Evolutionary conservation across 2,888 invertebrate species (phyloP).

Genomic region (Alloscopus bannaensis): DNA sequence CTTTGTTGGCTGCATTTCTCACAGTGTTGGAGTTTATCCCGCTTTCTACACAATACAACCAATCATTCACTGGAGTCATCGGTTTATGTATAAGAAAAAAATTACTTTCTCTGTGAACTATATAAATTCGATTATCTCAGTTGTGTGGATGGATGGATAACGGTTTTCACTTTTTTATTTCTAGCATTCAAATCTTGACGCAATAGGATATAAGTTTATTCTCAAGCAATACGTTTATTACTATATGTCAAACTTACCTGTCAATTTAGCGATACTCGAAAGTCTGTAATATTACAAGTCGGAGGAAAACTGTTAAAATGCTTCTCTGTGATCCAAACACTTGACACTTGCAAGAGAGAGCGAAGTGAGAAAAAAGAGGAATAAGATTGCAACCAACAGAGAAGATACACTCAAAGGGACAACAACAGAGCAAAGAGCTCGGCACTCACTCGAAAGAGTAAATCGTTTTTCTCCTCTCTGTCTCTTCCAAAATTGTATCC

Average conservation of each 20-base stretch:
- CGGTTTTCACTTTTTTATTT: conserved; percentile 11
- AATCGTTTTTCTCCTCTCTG: conserved; percentile 26
- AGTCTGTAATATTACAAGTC: neutral
- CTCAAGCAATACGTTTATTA: neutral
- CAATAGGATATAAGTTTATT: conserved; percentile 39
- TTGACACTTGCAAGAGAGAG: conserved; percentile 42
- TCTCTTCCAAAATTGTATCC: conserved; percentile 12
- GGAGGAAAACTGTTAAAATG: conserved; percentile 24
- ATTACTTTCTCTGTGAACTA: too few species aligned
- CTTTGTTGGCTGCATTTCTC: too few species aligned
- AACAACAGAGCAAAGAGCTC: conserved; percentile 1
- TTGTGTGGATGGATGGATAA: conserved; percentile 24
- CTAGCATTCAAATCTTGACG: conserved; percentile 12
- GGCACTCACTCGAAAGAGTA: conserved; percentile 18
- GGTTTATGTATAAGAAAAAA: too few species aligned
- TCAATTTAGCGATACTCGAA: conserved; percentile 38
- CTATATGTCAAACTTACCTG: conserved; percentile 32
- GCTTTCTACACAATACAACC: too few species aligned
- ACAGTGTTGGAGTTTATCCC: too few species aligned
- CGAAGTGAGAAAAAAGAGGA: neutral
- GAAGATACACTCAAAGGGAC: neutral
- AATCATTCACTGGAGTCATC: conserved; percentile 12
- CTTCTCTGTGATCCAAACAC: conserved; percentile 32
- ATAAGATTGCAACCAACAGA: conserved; percentile 1
- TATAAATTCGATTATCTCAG: too few species aligned